Conservation (phyloP, 2,888 invertebrate genomes). For the Bimastos eiseni region DNA sequence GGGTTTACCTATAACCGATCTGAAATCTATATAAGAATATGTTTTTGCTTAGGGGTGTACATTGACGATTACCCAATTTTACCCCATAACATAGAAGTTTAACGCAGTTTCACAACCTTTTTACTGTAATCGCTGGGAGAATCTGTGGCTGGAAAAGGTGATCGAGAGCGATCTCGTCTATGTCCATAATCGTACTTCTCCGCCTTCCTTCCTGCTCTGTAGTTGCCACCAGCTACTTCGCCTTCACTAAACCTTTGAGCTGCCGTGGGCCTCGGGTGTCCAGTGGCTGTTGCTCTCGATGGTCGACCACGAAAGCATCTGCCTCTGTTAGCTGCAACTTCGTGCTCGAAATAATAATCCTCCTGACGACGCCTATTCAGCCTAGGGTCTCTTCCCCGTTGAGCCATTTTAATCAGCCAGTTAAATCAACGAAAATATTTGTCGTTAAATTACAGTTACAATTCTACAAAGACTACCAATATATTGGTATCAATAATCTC, state of each 20-base stretch:
- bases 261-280: neutral
- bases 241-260: neutral
- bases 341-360: neutral
- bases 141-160: neutral
- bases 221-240: neutral
- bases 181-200: slow-evolving; percentile 20
- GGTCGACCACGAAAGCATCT: slow-evolving; percentile 1
- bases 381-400: slow-evolving; percentile 13
- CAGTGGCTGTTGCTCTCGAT: neutral
- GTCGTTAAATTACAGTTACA: neutral
- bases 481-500: neutral
- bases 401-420: neutral
- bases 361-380: neutral
- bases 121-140: neutral
- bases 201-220: neutral
- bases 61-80: too few relatives aligned
- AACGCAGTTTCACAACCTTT: slow-evolving; percentile 1
- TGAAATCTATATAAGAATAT: too few relatives aligned
- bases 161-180: slow-evolving; percentile 9
- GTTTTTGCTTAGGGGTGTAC: too few relatives aligned
- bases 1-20: too few relatives aligned
- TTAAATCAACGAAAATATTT: neutral
- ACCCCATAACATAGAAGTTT: neutral
- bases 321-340: neutral
- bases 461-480: neutral